Evolutionary conservation across 1,140 invertebrate genomes (phyloP).

Genomic region (Heterodera carotae): DNA sequence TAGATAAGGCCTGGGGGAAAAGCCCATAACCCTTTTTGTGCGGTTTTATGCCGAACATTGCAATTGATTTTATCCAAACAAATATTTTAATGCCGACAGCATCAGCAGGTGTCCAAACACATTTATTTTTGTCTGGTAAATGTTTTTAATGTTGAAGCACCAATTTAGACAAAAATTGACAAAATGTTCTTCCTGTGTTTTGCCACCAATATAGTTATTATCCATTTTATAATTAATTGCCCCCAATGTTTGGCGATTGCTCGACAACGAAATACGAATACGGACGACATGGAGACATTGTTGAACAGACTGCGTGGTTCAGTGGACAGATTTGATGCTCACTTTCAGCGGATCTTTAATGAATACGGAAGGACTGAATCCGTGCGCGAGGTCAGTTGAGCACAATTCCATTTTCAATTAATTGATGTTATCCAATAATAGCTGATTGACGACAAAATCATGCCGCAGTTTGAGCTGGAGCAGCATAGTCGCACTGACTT

Average conservation of each 20-base stretch:
- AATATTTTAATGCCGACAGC: too few species aligned
- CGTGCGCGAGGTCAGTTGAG: background rate
- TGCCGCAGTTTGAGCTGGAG: slow-evolving; percentile 12
- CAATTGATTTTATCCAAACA: too few species aligned
- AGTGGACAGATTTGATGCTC: slow-evolving; percentile 3
- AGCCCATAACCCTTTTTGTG: too few species aligned
- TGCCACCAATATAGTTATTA: background rate
- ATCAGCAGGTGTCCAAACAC: too few species aligned
- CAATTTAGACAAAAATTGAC: too few species aligned
- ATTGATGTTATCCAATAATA: too few species aligned
- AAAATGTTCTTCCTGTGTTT: background rate
- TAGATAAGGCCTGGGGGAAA: too few species aligned
- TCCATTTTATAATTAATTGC: background rate
- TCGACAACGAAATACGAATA: background rate
- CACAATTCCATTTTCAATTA: too few species aligned
- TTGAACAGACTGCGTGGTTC: background rate
- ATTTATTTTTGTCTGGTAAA: too few species aligned
- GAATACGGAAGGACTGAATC: background rate
- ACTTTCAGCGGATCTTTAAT: slow-evolving; percentile 2
- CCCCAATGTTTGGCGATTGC: background rate
- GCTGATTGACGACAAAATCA: background rate
- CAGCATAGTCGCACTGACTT: slow-evolving; percentile 15
- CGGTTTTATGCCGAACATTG: too few species aligned
- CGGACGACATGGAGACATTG: background rate
- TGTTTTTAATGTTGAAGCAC: too few species aligned